phyloP scores from a whole-genome alignment of 2,888 invertebrate species.

The Drosophila birchii region DNA sequence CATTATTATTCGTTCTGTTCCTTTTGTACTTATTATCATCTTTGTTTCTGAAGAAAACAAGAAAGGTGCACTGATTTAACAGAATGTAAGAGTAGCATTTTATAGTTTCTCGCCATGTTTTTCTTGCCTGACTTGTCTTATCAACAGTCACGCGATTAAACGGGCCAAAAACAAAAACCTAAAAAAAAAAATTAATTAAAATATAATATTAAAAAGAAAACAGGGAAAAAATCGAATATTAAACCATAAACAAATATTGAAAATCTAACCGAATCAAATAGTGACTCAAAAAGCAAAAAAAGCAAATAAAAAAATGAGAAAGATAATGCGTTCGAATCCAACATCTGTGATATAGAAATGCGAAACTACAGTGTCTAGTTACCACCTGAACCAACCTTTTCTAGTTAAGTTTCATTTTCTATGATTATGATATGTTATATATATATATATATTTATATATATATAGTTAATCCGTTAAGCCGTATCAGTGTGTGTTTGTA shows the following conservation, averaged over 20 bases:
- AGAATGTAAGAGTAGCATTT: constrained; percentile 84
- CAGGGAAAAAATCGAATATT: constrained; percentile 21
- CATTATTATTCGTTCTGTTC: constrained; percentile 35
- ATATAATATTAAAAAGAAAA: constrained; percentile 31
- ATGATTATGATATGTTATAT: constrained; percentile 40
- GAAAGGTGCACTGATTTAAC: constrained; percentile 83
- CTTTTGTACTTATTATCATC: constrained; percentile 46
- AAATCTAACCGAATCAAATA: constrained; percentile 52
- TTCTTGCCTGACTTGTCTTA: constrained; percentile 80
- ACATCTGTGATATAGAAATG: constrained; percentile 31
- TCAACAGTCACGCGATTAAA: constrained; percentile 81
- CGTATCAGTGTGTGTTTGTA: constrained; percentile 56
- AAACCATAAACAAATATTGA: constrained; percentile 57
- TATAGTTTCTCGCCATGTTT: constrained; percentile 83
- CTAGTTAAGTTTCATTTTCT: constrained; percentile 44
- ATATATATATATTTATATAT: constrained; percentile 43
- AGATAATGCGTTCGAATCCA: constrained; percentile 24
- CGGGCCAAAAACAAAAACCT: constrained; percentile 72
- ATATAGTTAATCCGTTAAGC: constrained; percentile 50
- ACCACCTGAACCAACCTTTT: constrained; percentile 58
- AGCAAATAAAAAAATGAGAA: constrained; percentile 37
- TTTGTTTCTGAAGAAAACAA: constrained; percentile 60
- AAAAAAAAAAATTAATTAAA: constrained; percentile 66
- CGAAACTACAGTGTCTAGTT: constrained; percentile 38
- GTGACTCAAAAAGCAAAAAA: constrained; percentile 41